Percentiles rank a stretch among this genome's conserved stretches.
phyloP scores from a whole-genome alignment of 2,113 vertebrate genomes.

The Plecotus auritus region DNA sequence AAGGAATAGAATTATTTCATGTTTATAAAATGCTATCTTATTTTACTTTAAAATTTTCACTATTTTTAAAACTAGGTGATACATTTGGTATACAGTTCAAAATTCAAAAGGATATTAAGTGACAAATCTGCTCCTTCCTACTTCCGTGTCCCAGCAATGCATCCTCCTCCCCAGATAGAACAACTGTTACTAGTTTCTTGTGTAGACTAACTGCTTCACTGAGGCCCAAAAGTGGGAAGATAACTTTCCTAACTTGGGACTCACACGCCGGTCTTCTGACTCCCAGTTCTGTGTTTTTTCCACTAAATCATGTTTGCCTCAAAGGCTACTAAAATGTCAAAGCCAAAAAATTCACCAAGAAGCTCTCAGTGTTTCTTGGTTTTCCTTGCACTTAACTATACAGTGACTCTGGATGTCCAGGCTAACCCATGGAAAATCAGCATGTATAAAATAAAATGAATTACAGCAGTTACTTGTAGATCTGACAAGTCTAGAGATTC shows the following conservation, averaged over 20 bases:
- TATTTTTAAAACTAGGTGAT: neutral
- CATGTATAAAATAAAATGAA: neutral
- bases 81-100: neutral
- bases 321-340: slow-evolving; percentile 37
- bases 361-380: neutral
- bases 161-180: neutral
- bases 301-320: neutral
- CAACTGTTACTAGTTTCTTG: neutral
- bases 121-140: neutral
- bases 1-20: neutral
- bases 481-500: neutral
- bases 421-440: neutral
- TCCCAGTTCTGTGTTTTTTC: neutral
- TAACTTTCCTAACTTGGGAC: neutral
- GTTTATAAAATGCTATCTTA: slow-evolving; percentile 19
- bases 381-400: neutral
- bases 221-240: neutral
- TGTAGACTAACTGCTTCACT: neutral
- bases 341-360: neutral
- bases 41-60: slow-evolving; percentile 1
- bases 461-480: neutral
- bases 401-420: neutral
- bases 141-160: neutral
- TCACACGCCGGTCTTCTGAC: neutral
- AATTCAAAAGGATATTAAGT: neutral